These are phyloP conservation scores for Stegodyphus mimosarum DNA, from an alignment of 1,140 invertebrate genomes.

Conservation along the genomic window DNA sequence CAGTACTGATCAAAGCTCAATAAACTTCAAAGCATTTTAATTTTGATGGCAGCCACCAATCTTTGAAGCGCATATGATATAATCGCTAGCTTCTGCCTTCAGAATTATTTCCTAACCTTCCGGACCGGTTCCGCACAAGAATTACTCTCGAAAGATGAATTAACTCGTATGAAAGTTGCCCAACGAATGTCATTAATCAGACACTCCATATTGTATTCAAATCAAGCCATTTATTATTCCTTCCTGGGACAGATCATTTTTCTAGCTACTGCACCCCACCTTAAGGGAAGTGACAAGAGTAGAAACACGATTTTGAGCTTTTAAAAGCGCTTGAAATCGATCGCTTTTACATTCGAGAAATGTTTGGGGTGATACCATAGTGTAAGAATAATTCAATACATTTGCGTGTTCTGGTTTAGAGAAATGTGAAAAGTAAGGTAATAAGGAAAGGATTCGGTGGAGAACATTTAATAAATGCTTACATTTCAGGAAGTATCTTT, in stretches of 20 bases:
- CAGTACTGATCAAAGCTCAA: neutral
- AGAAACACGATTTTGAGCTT: neutral
- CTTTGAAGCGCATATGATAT: neutral
- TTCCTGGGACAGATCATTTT: slow-evolving; percentile 27
- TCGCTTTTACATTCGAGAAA: no score
- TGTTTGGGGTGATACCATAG: no score
- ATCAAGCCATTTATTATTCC: slow-evolving; percentile 45
- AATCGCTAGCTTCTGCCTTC: neutral
- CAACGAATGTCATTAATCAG: slow-evolving; percentile 16
- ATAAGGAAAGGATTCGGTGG: no score
- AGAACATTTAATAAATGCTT: no score
- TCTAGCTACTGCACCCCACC: neutral
- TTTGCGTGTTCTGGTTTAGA: no score
- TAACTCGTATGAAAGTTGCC: slow-evolving; percentile 39
- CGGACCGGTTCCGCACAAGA: neutral
- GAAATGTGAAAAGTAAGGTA: no score
- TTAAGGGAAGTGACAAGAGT: slow-evolving; percentile 8
- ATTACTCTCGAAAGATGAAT: slow-evolving; percentile 38
- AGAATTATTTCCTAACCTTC: slow-evolving; percentile 17
- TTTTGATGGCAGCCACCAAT: neutral
- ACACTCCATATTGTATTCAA: slow-evolving; percentile 37
- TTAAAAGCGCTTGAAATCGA: neutral
- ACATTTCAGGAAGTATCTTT: no score
- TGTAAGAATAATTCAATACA: no score
- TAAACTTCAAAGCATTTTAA: slow-evolving; percentile 31